phyloP scores from a whole-genome alignment of 2,888 invertebrate species.

The Chrysotoxum bicinctum region DNA sequence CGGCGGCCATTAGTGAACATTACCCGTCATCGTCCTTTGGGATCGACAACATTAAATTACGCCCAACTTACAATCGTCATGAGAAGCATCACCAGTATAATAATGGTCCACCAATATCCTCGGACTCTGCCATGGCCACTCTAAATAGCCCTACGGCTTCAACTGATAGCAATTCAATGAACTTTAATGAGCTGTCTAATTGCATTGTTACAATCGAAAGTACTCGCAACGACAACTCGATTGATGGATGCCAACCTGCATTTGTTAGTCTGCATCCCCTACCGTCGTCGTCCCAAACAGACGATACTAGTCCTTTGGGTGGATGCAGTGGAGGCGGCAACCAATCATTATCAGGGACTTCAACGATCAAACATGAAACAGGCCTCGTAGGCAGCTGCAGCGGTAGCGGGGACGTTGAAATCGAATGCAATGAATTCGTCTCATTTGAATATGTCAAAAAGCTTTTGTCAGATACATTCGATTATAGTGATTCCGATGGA shows the following conservation, averaged over 20 bases:
- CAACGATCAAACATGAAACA: constrained; percentile 20
- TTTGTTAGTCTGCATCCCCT: constrained; percentile 26
- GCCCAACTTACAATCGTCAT: constrained; percentile 53
- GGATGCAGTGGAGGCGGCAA: constrained; percentile 31
- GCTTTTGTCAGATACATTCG: constrained; percentile 79
- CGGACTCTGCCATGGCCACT: constrained; percentile 21
- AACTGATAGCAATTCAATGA: constrained; percentile 80
- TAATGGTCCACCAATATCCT: constrained; percentile 9
- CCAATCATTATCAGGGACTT: constrained; percentile 32
- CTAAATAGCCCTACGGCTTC: constrained; percentile 51
- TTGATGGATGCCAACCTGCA: constrained; percentile 72
- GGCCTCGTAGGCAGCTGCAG: background rate
- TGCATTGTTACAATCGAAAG: constrained; percentile 81
- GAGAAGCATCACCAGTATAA: constrained; percentile 31
- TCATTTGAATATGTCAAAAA: constrained; percentile 82
- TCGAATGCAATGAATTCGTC: constrained; percentile 78
- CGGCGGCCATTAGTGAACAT: constrained; percentile 71
- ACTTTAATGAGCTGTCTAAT: constrained; percentile 82
- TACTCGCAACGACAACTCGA: constrained; percentile 77
- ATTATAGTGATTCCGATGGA: constrained; percentile 74
- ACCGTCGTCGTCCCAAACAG: constrained; percentile 26
- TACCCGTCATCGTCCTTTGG: constrained; percentile 31
- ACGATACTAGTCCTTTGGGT: constrained; percentile 5
- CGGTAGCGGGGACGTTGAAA: constrained; percentile 24
- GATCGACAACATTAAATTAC: constrained; percentile 66